These are phyloP conservation scores for Enteromius radiatus DNA, from an alignment of 2,797 vertebrate genomes.

Conservation along the genomic window DNA sequence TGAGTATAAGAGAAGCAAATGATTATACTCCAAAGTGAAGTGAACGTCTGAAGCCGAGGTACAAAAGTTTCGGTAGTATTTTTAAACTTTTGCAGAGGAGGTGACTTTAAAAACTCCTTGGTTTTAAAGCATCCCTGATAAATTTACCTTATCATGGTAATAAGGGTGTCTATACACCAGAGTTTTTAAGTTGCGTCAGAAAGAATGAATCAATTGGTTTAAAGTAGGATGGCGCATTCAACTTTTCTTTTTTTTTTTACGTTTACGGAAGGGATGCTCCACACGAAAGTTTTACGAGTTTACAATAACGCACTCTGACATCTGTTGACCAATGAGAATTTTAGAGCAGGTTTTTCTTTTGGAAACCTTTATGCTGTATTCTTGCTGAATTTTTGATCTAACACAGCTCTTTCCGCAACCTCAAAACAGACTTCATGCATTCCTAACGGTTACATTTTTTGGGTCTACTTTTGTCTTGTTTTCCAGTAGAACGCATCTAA, in stretches of 20 bases:
- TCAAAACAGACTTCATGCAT: slow-evolving; percentile 1
- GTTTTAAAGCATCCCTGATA: slow-evolving; percentile 35
- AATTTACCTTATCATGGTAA: slow-evolving; percentile 21
- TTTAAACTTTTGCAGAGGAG: slow-evolving; percentile 50
- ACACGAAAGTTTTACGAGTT: background rate
- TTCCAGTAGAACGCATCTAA: background rate
- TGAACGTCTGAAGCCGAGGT: slow-evolving; percentile 68
- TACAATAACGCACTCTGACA: background rate
- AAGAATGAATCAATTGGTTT: background rate
- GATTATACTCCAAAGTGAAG: slow-evolving; percentile 73
- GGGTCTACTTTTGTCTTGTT: background rate
- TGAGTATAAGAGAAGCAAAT: slow-evolving; percentile 68
- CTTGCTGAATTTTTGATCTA: background rate
- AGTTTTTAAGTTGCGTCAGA: slow-evolving; percentile 9
- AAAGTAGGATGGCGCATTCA: background rate
- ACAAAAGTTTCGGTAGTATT: slow-evolving; percentile 62
- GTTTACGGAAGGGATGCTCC: background rate
- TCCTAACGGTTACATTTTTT: background rate
- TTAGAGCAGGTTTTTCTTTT: background rate
- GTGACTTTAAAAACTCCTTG: slow-evolving; percentile 56
- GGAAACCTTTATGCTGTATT: background rate
- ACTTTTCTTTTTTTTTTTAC: too few species aligned
- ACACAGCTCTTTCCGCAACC: background rate
- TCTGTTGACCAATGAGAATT: background rate
- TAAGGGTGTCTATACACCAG: slow-evolving; percentile 17